Evolutionary conservation across 2,888 invertebrate species (phyloP), one percentile per base, ranked within the genome.

Genomic region (Lasioglossum pauxillum): DNA sequence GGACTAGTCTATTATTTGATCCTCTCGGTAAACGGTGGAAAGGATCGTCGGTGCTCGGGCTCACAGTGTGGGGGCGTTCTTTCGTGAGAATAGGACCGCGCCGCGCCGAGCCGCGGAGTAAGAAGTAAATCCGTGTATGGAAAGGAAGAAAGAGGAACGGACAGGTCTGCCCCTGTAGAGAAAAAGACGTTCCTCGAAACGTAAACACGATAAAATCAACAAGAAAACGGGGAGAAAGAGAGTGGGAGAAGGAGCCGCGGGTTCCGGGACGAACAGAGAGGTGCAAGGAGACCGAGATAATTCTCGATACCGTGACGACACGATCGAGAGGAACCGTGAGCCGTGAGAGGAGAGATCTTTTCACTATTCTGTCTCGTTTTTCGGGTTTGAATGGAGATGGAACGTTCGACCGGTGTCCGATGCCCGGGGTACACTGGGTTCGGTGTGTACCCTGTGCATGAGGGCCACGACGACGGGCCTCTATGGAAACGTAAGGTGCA

Each of bases 151-250:
- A 38, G 69, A 75, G 8, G 72, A 78, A 71, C 8, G 74, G 74
- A 73, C 79, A 75, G 75, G 82, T 76, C 74, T 60, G 38, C 19
- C 8, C 14, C 53, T 53, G 44, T 86, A 80, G 79, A 74, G 82
- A 76, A 85, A 73, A 87, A 82, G 84, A 90, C 76, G 87, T 92
- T 88, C 90, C 77, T 75, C 81, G 85, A 90, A 93, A 92, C 89
- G 90, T 92, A 93, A 93, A 94, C 91, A 92, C 91, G 94, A 94
- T 94, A 94, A 94, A 94, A 94, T 94, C 94, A 94, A 94, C 93
- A 93, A 90, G 90, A 80, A 71, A 27, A 73, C 31, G 49, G 77
- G 76, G 53, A 53, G 53, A 53, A 53, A 23, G 53, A n/a, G 53
- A 53, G 53, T 53, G 23, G 71, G 75, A 46, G 80, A 72, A 41